These are phyloP conservation scores for Tipula unca DNA, from an alignment of 2,888 invertebrate genomes.

Conservation along the genomic window DNA sequence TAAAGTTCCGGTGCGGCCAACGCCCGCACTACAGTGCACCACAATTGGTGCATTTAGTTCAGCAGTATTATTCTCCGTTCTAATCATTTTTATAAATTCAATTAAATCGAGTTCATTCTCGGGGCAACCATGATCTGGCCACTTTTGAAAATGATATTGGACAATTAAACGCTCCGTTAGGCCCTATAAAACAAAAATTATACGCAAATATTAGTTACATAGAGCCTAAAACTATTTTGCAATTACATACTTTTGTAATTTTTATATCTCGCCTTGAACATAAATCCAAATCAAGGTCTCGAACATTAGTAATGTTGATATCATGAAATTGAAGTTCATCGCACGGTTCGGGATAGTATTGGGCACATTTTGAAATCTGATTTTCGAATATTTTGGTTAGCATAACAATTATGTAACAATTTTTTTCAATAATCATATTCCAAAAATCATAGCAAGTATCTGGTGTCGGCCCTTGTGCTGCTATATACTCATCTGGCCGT, in stretches of 20 bases:
- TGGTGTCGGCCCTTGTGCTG: constrained; percentile 63
- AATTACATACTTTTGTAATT: constrained; percentile 41
- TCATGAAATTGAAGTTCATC: constrained; percentile 52
- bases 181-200: not conserved
- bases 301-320: constrained; percentile 48
- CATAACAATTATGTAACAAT: constrained; percentile 60
- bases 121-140: constrained; percentile 67
- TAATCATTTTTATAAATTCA: constrained; percentile 50
- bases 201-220: too few species aligned
- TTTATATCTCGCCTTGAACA: constrained; percentile 54
- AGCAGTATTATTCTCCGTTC: constrained; percentile 35
- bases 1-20: constrained; percentile 67
- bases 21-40: constrained; percentile 55
- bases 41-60: constrained; percentile 46
- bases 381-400: constrained; percentile 59
- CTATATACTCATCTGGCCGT: constrained; percentile 58
- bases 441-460: constrained; percentile 62
- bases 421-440: constrained; percentile 65
- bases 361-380: constrained; percentile 53
- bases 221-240: too few species aligned
- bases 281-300: constrained; percentile 46
- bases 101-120: constrained; percentile 50
- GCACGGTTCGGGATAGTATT: constrained; percentile 57
- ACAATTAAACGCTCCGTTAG: constrained; percentile 41
- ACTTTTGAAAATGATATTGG: constrained; percentile 61